Evolutionary conservation across 2,888 invertebrate species (phyloP), one percentile per base, ranked within the genome.

Genomic region (Isotomurus palustris): DNA sequence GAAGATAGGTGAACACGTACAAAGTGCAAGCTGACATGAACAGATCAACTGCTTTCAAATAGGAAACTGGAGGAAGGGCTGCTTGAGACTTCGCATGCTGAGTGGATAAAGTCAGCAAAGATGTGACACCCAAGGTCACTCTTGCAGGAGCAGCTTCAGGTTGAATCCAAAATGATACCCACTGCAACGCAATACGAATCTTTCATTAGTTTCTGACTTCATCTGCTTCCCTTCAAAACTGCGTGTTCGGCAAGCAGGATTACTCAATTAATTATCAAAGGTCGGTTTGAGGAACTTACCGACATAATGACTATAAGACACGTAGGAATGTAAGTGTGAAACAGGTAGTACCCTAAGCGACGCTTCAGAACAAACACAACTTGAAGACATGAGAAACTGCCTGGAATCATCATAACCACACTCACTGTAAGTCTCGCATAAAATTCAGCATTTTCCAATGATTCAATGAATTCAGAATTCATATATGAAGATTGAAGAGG

Each of bases 151-250:
- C 91, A 0, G 92, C 92, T 76, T 93, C 93, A 0, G 91, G 91
- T 74, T 91, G 91, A 71, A 93, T 91, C 92, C 92, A 93, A 78
- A 93, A 93, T 0, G 91, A 91, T 3, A 92, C 88, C 92, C 92
- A 92, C 83, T 89, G 76, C 27, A 76, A 76, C 53, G 67, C 53
- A 53, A 57, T 32, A 35, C 40, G 40, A 40, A 17, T 17, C 10
- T n/a, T n/a, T n/a, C n/a, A n/a, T n/a, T n/a, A n/a, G n/a, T n/a
- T n/a, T n/a, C n/a, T n/a, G n/a, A n/a, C n/a, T n/a, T n/a, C 10
- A 40, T 32, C 14, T 32, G 10, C 40, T 22, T 43, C 21, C 14
- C 43, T 22, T 22, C 10, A 22, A 43, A 22, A 43, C 17, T 43
- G 22, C 5, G n/a, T n/a, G 38, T n/a, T 38, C 19, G 38, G n/a